Percentiles rank a stretch among this genome's conserved stretches.
Conservation (phyloP, 2,797 vertebrate genomes). For the Momotus momota region DNA sequence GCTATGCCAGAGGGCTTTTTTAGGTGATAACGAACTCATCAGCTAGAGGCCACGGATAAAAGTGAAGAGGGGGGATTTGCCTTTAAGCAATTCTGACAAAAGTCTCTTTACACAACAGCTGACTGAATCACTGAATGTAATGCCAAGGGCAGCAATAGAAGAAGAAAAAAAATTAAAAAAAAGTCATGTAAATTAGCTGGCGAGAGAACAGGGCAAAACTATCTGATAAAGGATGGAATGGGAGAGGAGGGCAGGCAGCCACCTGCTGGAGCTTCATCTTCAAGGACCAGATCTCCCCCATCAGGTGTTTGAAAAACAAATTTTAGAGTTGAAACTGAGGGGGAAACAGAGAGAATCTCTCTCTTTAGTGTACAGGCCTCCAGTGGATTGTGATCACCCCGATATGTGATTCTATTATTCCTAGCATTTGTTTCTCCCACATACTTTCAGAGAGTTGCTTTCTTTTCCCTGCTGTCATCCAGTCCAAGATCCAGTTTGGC, state of each 20-base stretch:
- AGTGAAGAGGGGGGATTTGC: slow-evolving; percentile 54
- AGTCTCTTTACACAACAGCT: slow-evolving; percentile 42
- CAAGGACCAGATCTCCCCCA: not conserved
- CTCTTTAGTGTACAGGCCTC: not conserved
- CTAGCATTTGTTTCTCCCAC: not conserved
- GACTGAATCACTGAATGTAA: slow-evolving; percentile 45
- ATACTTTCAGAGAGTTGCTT: not conserved
- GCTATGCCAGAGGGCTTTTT: slow-evolving; percentile 51
- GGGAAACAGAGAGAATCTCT: not conserved
- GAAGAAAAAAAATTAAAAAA: not conserved
- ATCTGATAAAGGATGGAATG: not conserved
- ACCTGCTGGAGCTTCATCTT: not conserved
- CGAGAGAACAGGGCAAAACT: slow-evolving; percentile 47
- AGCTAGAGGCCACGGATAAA: slow-evolving; percentile 50
- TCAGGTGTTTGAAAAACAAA: not conserved
- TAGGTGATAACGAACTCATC: slow-evolving; percentile 60
- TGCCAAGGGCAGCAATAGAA: slow-evolving; percentile 47
- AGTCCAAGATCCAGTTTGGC: not conserved
- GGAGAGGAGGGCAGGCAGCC: slow-evolving; percentile 31
- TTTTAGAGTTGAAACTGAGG: not conserved
- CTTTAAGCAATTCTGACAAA: slow-evolving; percentile 55
- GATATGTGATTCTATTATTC: not conserved
- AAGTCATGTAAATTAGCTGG: slow-evolving; percentile 62
- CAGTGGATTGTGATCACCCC: not conserved
- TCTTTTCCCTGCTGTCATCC: not conserved